phyloP scores from a whole-genome alignment of 2,888 invertebrate species.

The Clanis bilineata region DNA sequence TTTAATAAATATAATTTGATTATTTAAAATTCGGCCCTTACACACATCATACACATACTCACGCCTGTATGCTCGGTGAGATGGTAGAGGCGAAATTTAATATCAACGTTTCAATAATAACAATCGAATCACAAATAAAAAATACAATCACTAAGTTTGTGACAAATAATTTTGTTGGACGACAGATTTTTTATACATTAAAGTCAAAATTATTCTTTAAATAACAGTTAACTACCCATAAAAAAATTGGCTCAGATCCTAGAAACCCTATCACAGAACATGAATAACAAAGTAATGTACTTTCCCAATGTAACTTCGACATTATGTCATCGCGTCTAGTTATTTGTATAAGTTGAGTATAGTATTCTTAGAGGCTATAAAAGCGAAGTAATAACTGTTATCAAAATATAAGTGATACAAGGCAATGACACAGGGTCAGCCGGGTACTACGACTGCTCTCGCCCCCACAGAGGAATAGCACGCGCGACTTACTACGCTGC shows the following conservation, averaged over 20 bases:
- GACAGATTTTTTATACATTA: too few relatives aligned
- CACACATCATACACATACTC: too few relatives aligned
- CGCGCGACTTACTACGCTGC: not conserved
- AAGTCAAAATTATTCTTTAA: too few relatives aligned
- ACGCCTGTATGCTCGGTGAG: too few relatives aligned
- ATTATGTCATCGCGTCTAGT: conserved; percentile 12
- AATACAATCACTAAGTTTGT: too few relatives aligned
- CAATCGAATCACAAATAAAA: not conserved
- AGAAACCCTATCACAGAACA: not conserved
- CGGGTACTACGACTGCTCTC: conserved; percentile 8
- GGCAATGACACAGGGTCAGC: conserved; percentile 22
- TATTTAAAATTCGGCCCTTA: too few relatives aligned
- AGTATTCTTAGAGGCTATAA: conserved; percentile 25
- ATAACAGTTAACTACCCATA: too few relatives aligned
- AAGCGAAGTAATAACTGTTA: conserved; percentile 41
- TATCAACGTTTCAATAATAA: not conserved
- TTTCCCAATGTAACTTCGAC: not conserved
- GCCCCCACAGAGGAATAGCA: conserved; percentile 5
- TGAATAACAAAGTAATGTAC: not conserved
- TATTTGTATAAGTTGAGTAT: conserved; percentile 15
- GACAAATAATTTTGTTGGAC: too few relatives aligned
- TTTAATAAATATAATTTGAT: too few relatives aligned
- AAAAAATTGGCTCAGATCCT: too few relatives aligned
- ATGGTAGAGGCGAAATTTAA: too few relatives aligned
- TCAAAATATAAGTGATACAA: conserved; percentile 31